These are phyloP conservation scores for Lasius platythorax DNA, from an alignment of 2,888 invertebrate genomes.

Conservation along the genomic window DNA sequence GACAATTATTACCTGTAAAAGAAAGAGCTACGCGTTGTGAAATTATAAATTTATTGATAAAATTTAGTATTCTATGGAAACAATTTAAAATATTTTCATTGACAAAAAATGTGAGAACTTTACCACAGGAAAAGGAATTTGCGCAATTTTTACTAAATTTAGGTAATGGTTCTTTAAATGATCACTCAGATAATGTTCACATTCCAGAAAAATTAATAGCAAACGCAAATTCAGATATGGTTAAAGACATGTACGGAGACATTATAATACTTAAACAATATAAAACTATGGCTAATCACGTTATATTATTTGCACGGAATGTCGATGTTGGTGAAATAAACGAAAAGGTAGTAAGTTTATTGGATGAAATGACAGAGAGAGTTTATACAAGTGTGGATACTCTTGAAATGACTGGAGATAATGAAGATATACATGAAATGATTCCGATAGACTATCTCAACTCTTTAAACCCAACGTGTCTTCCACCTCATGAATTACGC, in stretches of 20 bases:
- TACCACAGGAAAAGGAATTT: too few species aligned
- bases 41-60: too few species aligned
- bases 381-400: conserved; percentile 6
- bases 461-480: not conserved
- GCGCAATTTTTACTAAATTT: too few species aligned
- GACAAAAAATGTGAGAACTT: too few species aligned
- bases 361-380: not conserved
- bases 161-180: not conserved
- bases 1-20: too few species aligned
- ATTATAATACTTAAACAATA: not conserved
- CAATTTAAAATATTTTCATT: too few species aligned
- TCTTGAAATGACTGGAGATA: not conserved
- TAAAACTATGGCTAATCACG: not conserved
- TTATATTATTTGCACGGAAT: not conserved
- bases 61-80: too few species aligned
- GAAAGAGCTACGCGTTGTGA: too few species aligned
- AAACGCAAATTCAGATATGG: not conserved
- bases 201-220: conserved; percentile 6
- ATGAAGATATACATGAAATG: not conserved
- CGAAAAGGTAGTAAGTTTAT: not conserved
- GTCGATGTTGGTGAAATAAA: not conserved
- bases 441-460: not conserved
- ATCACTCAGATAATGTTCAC: not conserved
- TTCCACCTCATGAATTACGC: not conserved
- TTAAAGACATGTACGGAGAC: not conserved